Percentiles rank a stretch among this genome's conserved stretches.
phyloP scores from a whole-genome alignment of 2,113 vertebrate genomes.

The Lonchura striata region DNA sequence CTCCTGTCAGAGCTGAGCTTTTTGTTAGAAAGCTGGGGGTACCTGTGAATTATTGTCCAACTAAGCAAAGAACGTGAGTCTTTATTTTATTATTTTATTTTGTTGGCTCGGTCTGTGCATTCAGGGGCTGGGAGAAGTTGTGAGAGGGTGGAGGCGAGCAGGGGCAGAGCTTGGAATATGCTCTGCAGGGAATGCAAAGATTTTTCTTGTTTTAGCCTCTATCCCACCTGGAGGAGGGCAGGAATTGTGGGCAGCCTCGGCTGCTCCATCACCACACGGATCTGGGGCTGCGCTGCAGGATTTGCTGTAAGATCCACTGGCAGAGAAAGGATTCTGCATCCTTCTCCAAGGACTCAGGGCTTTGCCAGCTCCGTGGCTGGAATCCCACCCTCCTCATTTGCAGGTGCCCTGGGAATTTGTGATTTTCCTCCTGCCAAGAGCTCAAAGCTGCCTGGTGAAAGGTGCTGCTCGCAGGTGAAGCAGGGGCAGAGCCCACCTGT shows the following conservation, averaged over 20 bases:
- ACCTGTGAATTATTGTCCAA: neutral
- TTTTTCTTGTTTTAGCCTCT: neutral
- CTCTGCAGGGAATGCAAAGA: neutral
- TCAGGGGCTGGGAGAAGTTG: neutral
- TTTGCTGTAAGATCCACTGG: neutral
- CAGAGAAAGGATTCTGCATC: neutral
- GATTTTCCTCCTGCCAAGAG: neutral
- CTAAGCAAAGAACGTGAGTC: neutral
- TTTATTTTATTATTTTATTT: neutral
- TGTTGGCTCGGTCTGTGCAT: neutral
- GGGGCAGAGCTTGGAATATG: neutral
- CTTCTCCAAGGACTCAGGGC: neutral
- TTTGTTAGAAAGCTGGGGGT: neutral
- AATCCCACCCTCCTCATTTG: neutral
- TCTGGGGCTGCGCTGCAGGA: neutral
- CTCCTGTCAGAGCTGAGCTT: neutral
- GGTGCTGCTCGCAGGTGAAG: neutral
- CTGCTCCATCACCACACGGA: neutral
- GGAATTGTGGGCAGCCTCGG: neutral
- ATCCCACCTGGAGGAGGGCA: neutral
- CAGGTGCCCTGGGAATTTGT: neutral
- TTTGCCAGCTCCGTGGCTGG: neutral
- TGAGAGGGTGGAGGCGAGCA: neutral
- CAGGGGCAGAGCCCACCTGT: constrained; percentile 19
- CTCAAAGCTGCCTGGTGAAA: neutral